Evolutionary conservation across 1,140 invertebrate species (phyloP), one percentile per base, ranked within the genome.

Genomic region (Leptonema lineaticorne): DNA sequence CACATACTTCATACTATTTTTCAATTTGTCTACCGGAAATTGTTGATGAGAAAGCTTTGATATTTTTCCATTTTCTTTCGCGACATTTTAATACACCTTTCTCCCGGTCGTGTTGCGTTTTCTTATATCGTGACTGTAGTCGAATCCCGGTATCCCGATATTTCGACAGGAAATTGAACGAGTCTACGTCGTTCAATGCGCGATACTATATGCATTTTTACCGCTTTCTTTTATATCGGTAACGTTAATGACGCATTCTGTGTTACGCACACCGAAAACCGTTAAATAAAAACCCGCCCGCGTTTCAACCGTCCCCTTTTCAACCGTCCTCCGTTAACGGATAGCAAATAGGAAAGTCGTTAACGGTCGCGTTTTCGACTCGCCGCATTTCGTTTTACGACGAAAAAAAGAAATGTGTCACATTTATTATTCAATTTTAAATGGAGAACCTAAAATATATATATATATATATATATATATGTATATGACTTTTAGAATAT

Each of bases 41-140:
- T 63, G 37, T 22, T 45, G 45, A 63, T 63, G 62, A 63, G 45
- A 63, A 45, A 41, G 18, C 20, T 48, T 63, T 63, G 37, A 63
- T 27, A 48, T 63, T 63, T 53, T 63, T 63, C 45, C 62, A 63
- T 63, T 63, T 63, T 63, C 62, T 45, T 26, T 18, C 18, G 7
- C n/a, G 62, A 63, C 62, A 63, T 63, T 63, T 63, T 63, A 63
- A 63, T 63, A 63, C 62, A 45, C 46, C 30, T 63, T 45, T 22
- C 20, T 22, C 37, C 24, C 14, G 41, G 8, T 48, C 37, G 26
- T 63, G 11, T 27, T 27, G n/a, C n/a, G n/a, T n/a, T n/a, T n/a
- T n/a, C n/a, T n/a, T n/a, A n/a, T n/a, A n/a, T n/a, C n/a, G n/a
- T n/a, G n/a, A n/a, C n/a, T n/a, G 3, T 45, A 41, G 41, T 11